Percentiles rank a stretch among this genome's conserved stretches.
Conservation (phyloP, 2,888 invertebrate species). For the Stegana nigrithorax region DNA sequence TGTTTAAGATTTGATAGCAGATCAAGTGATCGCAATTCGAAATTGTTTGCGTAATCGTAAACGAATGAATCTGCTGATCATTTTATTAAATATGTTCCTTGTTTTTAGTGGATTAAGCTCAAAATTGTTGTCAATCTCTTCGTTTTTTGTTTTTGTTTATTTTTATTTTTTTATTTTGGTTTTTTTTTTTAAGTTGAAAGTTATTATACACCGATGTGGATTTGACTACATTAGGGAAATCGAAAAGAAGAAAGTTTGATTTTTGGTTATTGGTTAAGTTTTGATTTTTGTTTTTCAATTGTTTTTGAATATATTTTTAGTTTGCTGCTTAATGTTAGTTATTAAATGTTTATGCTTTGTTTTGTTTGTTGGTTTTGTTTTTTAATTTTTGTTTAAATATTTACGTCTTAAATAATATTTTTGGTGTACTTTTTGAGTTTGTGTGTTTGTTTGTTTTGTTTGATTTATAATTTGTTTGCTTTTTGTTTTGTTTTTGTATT, state of each 20-base stretch:
- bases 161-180: not conserved
- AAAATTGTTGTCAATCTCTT: no score
- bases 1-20: no score
- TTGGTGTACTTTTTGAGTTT: conserved; percentile 67
- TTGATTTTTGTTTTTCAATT: conserved; percentile 27
- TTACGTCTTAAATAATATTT: conserved; percentile 58
- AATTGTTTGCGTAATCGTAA: no score
- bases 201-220: not conserved
- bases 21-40: no score
- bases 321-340: conserved; percentile 16
- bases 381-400: conserved; percentile 30
- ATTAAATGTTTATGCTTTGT: conserved; percentile 48
- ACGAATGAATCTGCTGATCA: no score
- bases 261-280: conserved; percentile 24
- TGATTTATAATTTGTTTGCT: conserved; percentile 43
- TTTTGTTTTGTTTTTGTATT: no score
- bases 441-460: conserved; percentile 39
- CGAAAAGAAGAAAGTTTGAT: not conserved
- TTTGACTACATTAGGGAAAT: no score
- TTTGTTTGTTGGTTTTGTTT: not conserved
- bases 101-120: no score
- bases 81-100: no score
- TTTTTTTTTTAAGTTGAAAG: not conserved
- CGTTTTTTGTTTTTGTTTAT: conserved; percentile 1
- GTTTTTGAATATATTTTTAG: conserved; percentile 18